Conservation (phyloP, 2,888 invertebrate species). For the Trachelus troglodyta region DNA sequence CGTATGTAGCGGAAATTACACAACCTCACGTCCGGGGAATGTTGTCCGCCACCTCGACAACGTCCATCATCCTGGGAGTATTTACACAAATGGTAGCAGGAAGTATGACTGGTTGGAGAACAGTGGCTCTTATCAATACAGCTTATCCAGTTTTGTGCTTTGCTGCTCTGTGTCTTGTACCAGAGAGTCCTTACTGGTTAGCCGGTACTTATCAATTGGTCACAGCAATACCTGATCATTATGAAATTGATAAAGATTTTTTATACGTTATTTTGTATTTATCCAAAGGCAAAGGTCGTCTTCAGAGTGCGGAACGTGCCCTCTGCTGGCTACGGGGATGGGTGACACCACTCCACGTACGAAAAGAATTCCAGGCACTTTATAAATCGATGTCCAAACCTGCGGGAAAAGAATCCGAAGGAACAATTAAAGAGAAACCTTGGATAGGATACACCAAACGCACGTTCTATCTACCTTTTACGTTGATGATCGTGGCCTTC, state of each 20-base stretch:
- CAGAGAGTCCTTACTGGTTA: conserved; percentile 87
- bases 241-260: not conserved
- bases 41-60: conserved; percentile 79
- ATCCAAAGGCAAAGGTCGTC: conserved; percentile 69
- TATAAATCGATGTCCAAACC: conserved; percentile 64
- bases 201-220: conserved; percentile 65
- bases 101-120: conserved; percentile 77
- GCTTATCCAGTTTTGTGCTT: conserved; percentile 75
- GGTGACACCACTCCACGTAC: conserved; percentile 73
- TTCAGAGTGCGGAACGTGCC: conserved; percentile 75
- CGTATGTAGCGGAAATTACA: conserved; percentile 87
- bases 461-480: conserved; percentile 77
- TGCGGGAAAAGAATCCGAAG: conserved; percentile 32
- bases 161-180: conserved; percentile 76
- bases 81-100: conserved; percentile 82
- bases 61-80: conserved; percentile 80
- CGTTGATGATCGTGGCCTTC: conserved; percentile 75
- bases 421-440: conserved; percentile 33
- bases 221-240: not conserved
- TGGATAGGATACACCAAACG: conserved; percentile 69
- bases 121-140: conserved; percentile 77
- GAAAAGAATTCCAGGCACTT: conserved; percentile 71
- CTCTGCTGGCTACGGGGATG: conserved; percentile 85
- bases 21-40: conserved; percentile 83
- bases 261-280: not conserved